These are phyloP conservation scores for Euwallacea similis DNA, from an alignment of 1,140 invertebrate species.

Conservation along the genomic window DNA sequence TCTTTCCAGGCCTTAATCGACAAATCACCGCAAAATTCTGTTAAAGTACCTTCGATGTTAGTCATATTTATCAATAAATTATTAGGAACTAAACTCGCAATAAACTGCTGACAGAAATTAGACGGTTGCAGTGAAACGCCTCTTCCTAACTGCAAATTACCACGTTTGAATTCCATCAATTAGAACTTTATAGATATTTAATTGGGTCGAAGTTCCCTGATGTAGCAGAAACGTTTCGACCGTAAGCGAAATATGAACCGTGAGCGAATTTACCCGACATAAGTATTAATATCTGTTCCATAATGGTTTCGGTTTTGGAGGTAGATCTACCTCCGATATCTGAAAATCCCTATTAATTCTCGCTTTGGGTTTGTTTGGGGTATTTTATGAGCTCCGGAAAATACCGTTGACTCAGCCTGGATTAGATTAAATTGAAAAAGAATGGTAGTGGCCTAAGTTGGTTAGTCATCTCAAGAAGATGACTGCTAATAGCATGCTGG, in stretches of 20 bases:
- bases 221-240: neutral
- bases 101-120: no score
- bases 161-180: neutral
- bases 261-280: neutral
- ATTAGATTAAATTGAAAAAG: no score
- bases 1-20: neutral
- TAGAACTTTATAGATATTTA: neutral
- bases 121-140: neutral
- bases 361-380: neutral
- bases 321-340: neutral
- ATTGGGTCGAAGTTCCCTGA: conserved; percentile 2
- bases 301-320: conserved; percentile 1
- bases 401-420: no score
- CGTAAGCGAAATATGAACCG: conserved; percentile 1
- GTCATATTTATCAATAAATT: no score
- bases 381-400: no score
- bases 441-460: no score
- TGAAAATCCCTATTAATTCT: conserved; percentile 1
- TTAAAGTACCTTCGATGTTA: neutral
- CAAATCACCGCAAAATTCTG: neutral
- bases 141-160: neutral
- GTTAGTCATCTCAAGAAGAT: no score
- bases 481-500: no score
- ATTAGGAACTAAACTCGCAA: no score
- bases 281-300: conserved; percentile 3